Percentiles rank a stretch among this genome's conserved stretches.
phyloP scores from a whole-genome alignment of 2,797 vertebrate species.

The Microctenopoma lineatum region DNA sequence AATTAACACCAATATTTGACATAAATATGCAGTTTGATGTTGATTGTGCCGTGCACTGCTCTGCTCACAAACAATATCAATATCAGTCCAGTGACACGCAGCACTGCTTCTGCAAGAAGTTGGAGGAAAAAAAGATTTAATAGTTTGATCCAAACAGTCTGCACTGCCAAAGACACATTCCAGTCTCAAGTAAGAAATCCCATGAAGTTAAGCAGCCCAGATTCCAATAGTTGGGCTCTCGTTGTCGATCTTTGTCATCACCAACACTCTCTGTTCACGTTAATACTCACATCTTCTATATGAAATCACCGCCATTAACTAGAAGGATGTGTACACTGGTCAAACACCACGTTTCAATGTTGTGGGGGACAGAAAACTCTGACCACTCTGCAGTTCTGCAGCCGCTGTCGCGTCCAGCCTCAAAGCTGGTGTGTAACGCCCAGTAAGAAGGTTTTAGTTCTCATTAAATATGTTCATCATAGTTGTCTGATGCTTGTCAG shows the following conservation, averaged over 20 bases:
- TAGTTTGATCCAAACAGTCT: slow-evolving; percentile 12
- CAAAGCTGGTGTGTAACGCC: neutral
- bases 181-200: slow-evolving; percentile 13
- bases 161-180: slow-evolving; percentile 17
- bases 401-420: no score
- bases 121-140: slow-evolving; percentile 20
- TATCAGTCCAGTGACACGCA: slow-evolving; percentile 16
- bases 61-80: neutral
- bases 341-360: neutral
- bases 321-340: neutral
- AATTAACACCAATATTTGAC: no score
- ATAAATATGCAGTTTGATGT: neutral
- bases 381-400: no score
- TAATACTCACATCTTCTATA: neutral
- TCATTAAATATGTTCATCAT: slow-evolving; percentile 1
- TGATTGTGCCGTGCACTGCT: neutral
- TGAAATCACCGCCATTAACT: neutral
- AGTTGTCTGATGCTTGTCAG: neutral
- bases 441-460: neutral
- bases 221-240: neutral
- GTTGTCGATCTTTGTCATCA: neutral
- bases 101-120: slow-evolving; percentile 13
- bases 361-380: neutral
- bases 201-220: neutral
- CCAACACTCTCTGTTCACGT: no score